Conservation (phyloP, 2,797 vertebrate genomes). For the Pelodytes ibericus region DNA sequence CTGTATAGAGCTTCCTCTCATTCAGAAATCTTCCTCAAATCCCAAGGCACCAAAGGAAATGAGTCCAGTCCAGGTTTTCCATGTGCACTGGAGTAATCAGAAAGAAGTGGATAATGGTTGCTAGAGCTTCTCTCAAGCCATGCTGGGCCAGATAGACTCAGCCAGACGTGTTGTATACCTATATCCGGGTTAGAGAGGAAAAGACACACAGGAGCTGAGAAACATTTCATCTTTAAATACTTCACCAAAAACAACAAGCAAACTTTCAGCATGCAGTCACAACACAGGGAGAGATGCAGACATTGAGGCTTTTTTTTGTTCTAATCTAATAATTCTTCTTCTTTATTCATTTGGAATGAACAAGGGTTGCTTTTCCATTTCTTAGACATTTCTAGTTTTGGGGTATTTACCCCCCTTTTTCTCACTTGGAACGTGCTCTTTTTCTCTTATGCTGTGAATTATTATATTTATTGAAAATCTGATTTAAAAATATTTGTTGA, state of each 20-base stretch:
- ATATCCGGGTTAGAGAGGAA: slow-evolving; percentile 87
- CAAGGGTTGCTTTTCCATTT: slow-evolving; percentile 53
- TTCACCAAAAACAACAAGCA: slow-evolving; percentile 62
- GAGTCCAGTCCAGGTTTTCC: slow-evolving; percentile 90
- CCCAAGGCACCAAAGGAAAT: slow-evolving; percentile 22
- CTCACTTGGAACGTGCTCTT: slow-evolving; percentile 54
- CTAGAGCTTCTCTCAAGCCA: slow-evolving; percentile 84
- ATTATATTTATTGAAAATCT: too few relatives aligned
- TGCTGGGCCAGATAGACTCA: slow-evolving; percentile 90
- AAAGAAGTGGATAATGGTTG: slow-evolving; percentile 87
- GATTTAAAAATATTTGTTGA: neutral
- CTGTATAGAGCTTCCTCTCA: neutral
- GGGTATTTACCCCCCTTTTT: slow-evolving; percentile 21
- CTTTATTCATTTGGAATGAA: slow-evolving; percentile 54
- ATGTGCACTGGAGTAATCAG: slow-evolving; percentile 69
- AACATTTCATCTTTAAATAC: slow-evolving; percentile 90
- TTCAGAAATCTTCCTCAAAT: neutral
- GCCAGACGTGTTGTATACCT: slow-evolving; percentile 80
- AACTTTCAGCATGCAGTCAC: slow-evolving; percentile 84
- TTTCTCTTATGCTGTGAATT: slow-evolving; percentile 46
- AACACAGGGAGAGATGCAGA: slow-evolving; percentile 66
- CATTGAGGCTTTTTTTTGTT: slow-evolving; percentile 65
- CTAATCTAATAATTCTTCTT: slow-evolving; percentile 38
- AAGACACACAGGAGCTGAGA: slow-evolving; percentile 54
- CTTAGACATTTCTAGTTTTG: slow-evolving; percentile 45